Evolutionary conservation across 2,113 vertebrate species (phyloP).

Genomic region (Nymphicus hollandicus): DNA sequence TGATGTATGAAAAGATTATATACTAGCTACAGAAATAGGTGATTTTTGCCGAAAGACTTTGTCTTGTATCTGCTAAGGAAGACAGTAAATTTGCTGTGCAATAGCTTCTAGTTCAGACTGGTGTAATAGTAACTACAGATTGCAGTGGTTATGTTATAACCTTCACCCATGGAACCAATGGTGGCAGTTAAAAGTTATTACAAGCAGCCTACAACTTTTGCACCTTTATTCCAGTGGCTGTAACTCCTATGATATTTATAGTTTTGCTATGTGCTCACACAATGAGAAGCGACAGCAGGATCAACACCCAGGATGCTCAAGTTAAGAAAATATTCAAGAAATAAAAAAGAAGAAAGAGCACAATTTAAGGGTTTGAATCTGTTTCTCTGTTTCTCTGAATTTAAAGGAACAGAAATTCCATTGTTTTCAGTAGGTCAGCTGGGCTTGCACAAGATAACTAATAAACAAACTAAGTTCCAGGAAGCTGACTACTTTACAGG

Average conservation of each 20-base stretch:
- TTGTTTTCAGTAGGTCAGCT: neutral
- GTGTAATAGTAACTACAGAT: neutral
- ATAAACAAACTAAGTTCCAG: neutral
- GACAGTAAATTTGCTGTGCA: neutral
- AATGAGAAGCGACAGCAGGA: neutral
- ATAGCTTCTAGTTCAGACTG: neutral
- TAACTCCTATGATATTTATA: neutral
- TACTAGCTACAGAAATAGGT: neutral
- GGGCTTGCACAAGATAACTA: neutral
- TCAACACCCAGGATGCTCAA: neutral
- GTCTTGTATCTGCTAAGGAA: neutral
- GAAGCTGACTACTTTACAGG: neutral
- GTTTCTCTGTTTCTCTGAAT: neutral
- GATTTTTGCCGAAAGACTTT: neutral
- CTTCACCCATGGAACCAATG: neutral
- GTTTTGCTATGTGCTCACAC: neutral
- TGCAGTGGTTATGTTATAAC: neutral
- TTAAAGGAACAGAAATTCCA: neutral
- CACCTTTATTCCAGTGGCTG: neutral
- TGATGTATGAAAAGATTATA: neutral
- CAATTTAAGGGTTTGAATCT: neutral
- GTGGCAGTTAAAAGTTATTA: too few species aligned
- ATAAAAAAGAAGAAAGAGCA: neutral
- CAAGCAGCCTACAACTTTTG: neutral
- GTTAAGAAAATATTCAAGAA: neutral